phyloP scores from a whole-genome alignment of 1,140 invertebrate genomes.

The Caenorhabditis inopinata region DNA sequence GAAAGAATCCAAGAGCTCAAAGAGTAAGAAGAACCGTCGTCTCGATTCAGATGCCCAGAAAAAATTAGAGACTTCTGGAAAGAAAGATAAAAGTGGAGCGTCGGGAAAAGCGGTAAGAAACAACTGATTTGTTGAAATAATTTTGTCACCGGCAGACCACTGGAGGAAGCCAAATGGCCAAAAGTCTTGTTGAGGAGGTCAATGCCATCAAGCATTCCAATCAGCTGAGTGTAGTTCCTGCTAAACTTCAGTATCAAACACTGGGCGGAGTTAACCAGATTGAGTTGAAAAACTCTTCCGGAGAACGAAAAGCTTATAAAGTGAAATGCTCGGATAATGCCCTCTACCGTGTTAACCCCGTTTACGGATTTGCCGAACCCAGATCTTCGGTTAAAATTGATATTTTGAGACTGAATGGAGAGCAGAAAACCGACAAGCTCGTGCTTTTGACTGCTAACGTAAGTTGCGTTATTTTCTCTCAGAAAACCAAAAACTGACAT shows the following conservation, averaged over 20 bases:
- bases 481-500: neutral
- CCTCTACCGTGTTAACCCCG: constrained; percentile 51
- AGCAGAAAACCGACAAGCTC: constrained; percentile 52
- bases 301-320: constrained; percentile 49
- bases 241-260: constrained; percentile 39
- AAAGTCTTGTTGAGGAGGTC: neutral
- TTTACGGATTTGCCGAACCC: constrained; percentile 47
- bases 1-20: neutral
- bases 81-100: neutral
- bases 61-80: constrained; percentile 9
- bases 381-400: constrained; percentile 45
- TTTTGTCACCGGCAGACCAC: neutral
- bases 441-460: constrained; percentile 49
- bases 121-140: neutral
- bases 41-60: constrained; percentile 25
- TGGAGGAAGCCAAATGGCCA: neutral
- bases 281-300: constrained; percentile 44
- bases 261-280: constrained; percentile 45
- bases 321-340: constrained; percentile 53
- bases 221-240: constrained; percentile 26
- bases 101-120: neutral
- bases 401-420: constrained; percentile 53
- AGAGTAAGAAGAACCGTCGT: constrained; percentile 2
- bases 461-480: too few species aligned
- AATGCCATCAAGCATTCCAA: neutral